Percentiles rank a stretch among this genome's conserved stretches.
Conservation (phyloP, 1,140 invertebrate genomes). For the Zaprionus ornatus region DNA sequence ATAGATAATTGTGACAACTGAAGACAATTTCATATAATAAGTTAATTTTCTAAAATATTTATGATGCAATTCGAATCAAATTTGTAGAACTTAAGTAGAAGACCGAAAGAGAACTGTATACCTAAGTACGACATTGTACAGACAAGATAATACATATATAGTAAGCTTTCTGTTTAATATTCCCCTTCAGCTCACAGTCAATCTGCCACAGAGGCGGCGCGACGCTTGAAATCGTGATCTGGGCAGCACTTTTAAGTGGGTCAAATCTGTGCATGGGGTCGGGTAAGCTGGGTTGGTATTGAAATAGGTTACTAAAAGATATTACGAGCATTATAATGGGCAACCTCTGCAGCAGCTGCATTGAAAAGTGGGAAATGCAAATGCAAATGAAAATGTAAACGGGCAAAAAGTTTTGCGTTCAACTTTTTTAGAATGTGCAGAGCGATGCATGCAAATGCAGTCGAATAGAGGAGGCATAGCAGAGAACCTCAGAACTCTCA, state of each 20-base stretch:
- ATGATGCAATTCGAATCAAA: no score
- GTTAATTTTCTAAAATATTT: no score
- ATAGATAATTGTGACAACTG: no score
- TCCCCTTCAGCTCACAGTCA: background rate
- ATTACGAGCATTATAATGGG: constrained; percentile 29
- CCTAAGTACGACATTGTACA: background rate
- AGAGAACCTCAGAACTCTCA: background rate
- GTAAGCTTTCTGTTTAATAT: background rate
- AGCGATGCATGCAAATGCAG: constrained; percentile 39
- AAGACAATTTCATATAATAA: no score
- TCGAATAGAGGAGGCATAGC: background rate
- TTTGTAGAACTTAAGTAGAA: no score
- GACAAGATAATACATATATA: background rate
- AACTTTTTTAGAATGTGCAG: constrained; percentile 31
- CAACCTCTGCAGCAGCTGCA: constrained; percentile 7
- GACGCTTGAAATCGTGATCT: constrained; percentile 58
- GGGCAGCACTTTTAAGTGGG: constrained; percentile 53
- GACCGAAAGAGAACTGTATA: background rate
- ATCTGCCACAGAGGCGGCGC: background rate
- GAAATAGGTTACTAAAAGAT: constrained; percentile 52
- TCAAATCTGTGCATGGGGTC: constrained; percentile 56
- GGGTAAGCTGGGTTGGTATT: constrained; percentile 47
- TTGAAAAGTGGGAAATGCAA: constrained; percentile 29
- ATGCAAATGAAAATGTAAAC: constrained; percentile 62
- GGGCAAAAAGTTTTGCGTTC: constrained; percentile 42